phyloP scores from a whole-genome alignment of 2,888 invertebrate species.

The Xestia rhomboidea region DNA sequence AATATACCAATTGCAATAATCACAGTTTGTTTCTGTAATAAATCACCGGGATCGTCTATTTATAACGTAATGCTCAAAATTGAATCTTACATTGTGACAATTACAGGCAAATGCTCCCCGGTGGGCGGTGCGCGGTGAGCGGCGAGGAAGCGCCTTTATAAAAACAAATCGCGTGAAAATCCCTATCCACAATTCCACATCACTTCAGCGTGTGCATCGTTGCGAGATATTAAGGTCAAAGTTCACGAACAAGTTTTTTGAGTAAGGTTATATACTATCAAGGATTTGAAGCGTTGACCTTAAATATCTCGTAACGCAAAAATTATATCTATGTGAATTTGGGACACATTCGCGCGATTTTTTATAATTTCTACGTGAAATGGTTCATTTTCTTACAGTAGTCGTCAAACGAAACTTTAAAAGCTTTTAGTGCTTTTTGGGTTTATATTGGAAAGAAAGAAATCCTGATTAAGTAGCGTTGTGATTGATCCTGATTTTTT shows the following conservation, averaged over 20 bases:
- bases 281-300: neutral
- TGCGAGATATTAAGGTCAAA: constrained; percentile 40
- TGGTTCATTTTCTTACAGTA: neutral
- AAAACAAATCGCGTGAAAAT: neutral
- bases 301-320: neutral
- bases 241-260: constrained; percentile 29
- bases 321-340: neutral
- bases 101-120: neutral
- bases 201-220: constrained; percentile 38
- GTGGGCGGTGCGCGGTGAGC: no score
- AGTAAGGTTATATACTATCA: neutral
- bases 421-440: neutral
- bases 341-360: neutral
- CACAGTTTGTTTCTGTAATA: neutral
- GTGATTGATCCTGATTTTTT: constrained; percentile 4
- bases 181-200: constrained; percentile 11
- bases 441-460: neutral
- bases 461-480: neutral
- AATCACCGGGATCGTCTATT: neutral
- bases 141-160: no score
- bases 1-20: neutral
- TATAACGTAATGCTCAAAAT: neutral
- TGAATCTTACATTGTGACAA: neutral
- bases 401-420: neutral
- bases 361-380: neutral